Evolutionary conservation across 2,888 invertebrate genomes (phyloP), one percentile per base, ranked within the genome.

Genomic region (Baccha elongata): DNA sequence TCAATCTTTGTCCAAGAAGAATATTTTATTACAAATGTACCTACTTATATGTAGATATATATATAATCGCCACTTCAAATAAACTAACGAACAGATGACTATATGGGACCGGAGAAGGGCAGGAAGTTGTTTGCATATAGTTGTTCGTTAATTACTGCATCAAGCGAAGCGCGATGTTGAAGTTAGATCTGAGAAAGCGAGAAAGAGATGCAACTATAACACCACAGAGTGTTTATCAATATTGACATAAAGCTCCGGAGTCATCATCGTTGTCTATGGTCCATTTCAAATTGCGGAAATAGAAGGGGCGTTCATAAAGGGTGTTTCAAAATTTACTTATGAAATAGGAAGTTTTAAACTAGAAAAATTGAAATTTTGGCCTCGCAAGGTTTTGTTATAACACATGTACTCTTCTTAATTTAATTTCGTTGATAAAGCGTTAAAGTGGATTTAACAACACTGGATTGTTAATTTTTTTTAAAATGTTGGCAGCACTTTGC

Each of bases 251-350:
- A 76, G 71, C 60, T 74, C 23, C 7, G 40, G 53, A 73, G 74
- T 32, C 69, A 65, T 80, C 80, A 37, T 65, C 32, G 44, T 50
- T 52, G 44, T 53, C 67, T 74, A 68, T 78, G 81, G 81, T 83
- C 76, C 78, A 83, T 78, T 83, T 83, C 55, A 50, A 68, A 68
- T 83, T 78, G 78, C 83, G 83, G 83, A 83, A 83, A 78, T 73
- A 73, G 53, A 67, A 71, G 67, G 62, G 55, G 65, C 76, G 46
- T 26, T 29, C 55, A 21, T 35, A 42, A n/a, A n/a, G n/a, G n/a
- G n/a, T n/a, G n/a, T n/a, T n/a, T n/a, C n/a, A n/a, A n/a, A n/a
- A n/a, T n/a, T n/a, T n/a, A n/a, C n/a, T n/a, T n/a, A n/a, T n/a
- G n/a, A n/a, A n/a, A n/a, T n/a, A n/a, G n/a, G n/a, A n/a, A n/a